Evolutionary conservation across 2,888 invertebrate species (phyloP), one percentile per base, ranked within the genome.

Genomic region (Meiosimyza platycephala): DNA sequence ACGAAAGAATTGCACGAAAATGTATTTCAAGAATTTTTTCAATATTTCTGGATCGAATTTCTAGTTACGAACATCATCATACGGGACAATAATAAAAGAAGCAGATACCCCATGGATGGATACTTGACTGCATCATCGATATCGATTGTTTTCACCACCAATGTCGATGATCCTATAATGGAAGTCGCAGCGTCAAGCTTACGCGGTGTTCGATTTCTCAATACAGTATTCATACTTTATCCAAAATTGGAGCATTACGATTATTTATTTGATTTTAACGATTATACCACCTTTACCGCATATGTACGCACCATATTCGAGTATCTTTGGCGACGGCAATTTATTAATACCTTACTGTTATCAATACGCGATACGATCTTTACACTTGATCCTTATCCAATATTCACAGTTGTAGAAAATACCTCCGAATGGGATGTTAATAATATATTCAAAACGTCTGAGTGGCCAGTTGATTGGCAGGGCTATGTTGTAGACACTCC

Each of bases 261-360:
- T 6, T 22, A 51, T 13, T 13, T 15, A 18, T 22, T 68, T n/a
- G 74, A 28, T 18, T 69, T 60, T 0, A 76, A 80, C 6, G 69
- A 73, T 0, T 71, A 69, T 5, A 60, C 28, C 0, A 66, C 69
- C 6, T 77, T 81, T 16, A 12, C 52, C 7, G n/a, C 60, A 0
- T 73, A 72, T 6, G 71, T 79, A 12, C 71, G 47, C n/a, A 54
- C 60, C 0, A 22, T 81, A 1, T 76, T 78, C 33, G 72, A 76
- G 0, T 83, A 81, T 81, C 52, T 76, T 5, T 83, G 82, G 82
- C 62, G 40, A 12, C 73, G 77, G 16, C 84, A 83, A 71, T 83
- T 83, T 13, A 70, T 75, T 6, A 79, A 79, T 33, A 76, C 78
- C 0, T 9, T 83, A 0, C 65, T 83, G 12, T 55, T 83, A 1